Evolutionary conservation across 2,797 vertebrate genomes (phyloP), one percentile per base, ranked within the genome.

Genomic region (Periophthalmus magnuspinnatus): DNA sequence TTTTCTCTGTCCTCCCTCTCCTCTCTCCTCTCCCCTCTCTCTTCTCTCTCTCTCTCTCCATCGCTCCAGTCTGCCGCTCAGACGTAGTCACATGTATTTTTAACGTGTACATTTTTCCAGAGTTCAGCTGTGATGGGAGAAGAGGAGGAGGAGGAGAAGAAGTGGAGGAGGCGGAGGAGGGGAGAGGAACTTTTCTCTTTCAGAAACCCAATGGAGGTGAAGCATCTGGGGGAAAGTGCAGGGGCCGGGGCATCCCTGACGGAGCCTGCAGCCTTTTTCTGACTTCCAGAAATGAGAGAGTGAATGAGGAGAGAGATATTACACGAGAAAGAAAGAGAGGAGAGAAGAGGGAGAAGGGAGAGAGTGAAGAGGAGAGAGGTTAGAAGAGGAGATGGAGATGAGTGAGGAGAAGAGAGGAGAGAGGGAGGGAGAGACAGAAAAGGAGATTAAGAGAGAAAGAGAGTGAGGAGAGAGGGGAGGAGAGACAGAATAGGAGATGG

Each of bases 11-110:
- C 1, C 11, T 2, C 36, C 2, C 36, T 38, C 7, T 38, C 36
- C 9, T 10, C 38, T 38, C 38, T 38, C 2, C 1, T 38, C 38
- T 38, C 38, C 11, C 38, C 7, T 38, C 10, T 9, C 10, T 0
- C 7, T 36, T 8, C 36, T 2, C 38, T 38, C 41, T 45, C 41
- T 11, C 41, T 47, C 14, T 17, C 82, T 78, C 45, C 19, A 28
- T 9, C 17, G 0, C 21, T 24, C 21, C 52, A 50, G 47, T 16
- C 52, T 3, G 52, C 52, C 2, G 7, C 52, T 24, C 5, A 16
- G 14, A 28, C 55, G 5, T 17, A 11, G 3, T 24, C 55, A 21
- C 55, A 32, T 57, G 55, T 16, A 57, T 57, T 57, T 57, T 57
- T 32, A 57, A 16, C 21, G n/a, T 24, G 10, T 3, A 56, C 24